Base-by-base conservation (phyloP, 2,113 vertebrate genomes). In the Etheostoma spectabile region DNA sequence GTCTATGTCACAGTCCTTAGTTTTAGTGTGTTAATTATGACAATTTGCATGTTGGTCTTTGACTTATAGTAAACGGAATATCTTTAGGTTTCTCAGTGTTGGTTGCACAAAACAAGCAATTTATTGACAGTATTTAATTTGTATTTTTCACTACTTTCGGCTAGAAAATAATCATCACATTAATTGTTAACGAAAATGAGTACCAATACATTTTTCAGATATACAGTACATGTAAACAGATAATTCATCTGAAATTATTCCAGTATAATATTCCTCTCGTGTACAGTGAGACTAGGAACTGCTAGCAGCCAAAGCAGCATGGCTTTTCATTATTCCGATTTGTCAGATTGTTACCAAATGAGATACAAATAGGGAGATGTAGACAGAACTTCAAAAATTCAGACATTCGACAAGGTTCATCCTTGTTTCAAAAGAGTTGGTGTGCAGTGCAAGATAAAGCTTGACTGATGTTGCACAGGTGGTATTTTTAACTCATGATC, bases 381-480 rank as follows among this genome's bases (percentile, higher is more conserved):
- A 57, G 52, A 53, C 19, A 33, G 0, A 15, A 3, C 1, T 45
- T 65, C 10, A 13, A 52, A 12, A 66, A 1, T 46, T 12, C 24
- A 57, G 24, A 57, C 33, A 27, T 49, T 60, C 51, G 38, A 49
- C 45, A 27, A 52, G 74, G 21, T 38, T 77, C 15, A 57, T 57
- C 22, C 42, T 15, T 18, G 7, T 70, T 33, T 30, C 18, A 69
- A n/a, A 21, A 30, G n/a, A 70, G 33, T 24, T 16, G 35, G 21
- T 71, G 22, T 48, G 68, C 51, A 21, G 52, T 24, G 6, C 6
- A 7, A 67, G 46, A 80, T 42, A 35, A 35, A 30, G 24, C 21
- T 1, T 38, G 42, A 42, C 33, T 52, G 6, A 71, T 70, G 27
- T 30, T 63, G 30, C 22, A 33, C 57, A 63, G 24, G 46, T 67